Evolutionary conservation across 2,888 invertebrate genomes (phyloP).

Genomic region (Cataglyphis rosenhaueri): DNA sequence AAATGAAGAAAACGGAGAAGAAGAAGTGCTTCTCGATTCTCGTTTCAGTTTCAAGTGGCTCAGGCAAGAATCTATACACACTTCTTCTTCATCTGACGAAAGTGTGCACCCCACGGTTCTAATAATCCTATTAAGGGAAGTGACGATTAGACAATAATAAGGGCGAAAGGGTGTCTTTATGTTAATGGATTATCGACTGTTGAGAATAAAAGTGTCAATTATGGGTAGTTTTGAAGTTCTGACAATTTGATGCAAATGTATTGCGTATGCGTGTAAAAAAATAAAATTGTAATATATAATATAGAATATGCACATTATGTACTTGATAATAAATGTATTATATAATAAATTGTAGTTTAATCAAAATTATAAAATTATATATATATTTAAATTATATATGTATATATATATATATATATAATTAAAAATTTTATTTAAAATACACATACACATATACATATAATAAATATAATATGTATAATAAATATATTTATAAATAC

Average conservation of each 20-base stretch:
- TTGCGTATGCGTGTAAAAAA: neutral
- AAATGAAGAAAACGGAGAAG: constrained; percentile 29
- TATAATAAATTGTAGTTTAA: neutral
- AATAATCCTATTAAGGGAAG: constrained; percentile 19
- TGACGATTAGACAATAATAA: neutral
- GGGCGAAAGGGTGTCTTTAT: neutral
- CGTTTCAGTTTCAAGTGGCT: constrained; percentile 45
- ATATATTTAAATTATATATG: neutral
- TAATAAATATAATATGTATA: too few species aligned
- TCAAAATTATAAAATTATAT: neutral
- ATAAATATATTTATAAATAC: too few species aligned
- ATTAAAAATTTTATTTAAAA: too few species aligned
- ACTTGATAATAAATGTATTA: neutral
- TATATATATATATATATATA: too few species aligned
- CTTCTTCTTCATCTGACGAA: too few species aligned
- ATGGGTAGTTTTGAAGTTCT: neutral
- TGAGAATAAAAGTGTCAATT: neutral
- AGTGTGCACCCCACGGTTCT: constrained; percentile 16
- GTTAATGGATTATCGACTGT: constrained; percentile 15
- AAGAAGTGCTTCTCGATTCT: constrained; percentile 44
- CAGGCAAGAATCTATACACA: constrained; percentile 7
- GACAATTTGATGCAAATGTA: neutral
- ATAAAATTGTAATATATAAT: neutral
- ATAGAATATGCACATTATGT: neutral
- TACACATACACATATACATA: too few species aligned